Evolutionary conservation across 1,140 invertebrate genomes (phyloP), one percentile per base, ranked within the genome.

Genomic region (Micrasema minimum): DNA sequence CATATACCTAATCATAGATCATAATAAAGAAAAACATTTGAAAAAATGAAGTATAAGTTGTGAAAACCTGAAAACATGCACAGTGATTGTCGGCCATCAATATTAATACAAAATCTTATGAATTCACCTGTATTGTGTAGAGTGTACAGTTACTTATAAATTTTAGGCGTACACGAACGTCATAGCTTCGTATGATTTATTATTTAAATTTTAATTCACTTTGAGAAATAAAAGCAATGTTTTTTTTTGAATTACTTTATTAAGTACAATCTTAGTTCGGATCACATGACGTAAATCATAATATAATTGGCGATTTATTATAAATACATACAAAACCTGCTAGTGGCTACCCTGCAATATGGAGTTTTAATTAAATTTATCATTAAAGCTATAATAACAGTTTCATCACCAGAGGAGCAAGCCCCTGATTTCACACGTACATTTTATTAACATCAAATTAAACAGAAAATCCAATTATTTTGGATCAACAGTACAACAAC

Each of bases 381-480:
- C 37, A 46, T 66, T 51, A 66, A 66, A 66, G 61, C 61, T 26
- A 12, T 31, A 9, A 65, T 31, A 26, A 53, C 37, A n/a, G 31
- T 66, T 66, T 38, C 31, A 55, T 51, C 64, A 66, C 46, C 16
- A 14, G 16, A 22, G 18, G 43, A 20, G 7, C 22, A 48, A 22
- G 22, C 11, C 31, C 5, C 2, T 51, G 64, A 9, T 22, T 64
- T 64, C 41, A 46, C 41, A 31, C 41, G n/a, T 46, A 9, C 20
- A 46, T 31, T 45, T 31, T 26, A 14, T 64, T 31, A 6, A 64
- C 43, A 22, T 64, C 22, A 31, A 64, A 64, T 26, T 46, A 46
- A 64, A 48, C 43, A 48, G n/a, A 38, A 48, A 26, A 10, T 31
- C 20, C 59, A 46, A 31, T 46, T 31, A 31, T 14, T 26, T 43